Conservation (phyloP, 2,113 vertebrate species). For the Bettongia penicillata region DNA sequence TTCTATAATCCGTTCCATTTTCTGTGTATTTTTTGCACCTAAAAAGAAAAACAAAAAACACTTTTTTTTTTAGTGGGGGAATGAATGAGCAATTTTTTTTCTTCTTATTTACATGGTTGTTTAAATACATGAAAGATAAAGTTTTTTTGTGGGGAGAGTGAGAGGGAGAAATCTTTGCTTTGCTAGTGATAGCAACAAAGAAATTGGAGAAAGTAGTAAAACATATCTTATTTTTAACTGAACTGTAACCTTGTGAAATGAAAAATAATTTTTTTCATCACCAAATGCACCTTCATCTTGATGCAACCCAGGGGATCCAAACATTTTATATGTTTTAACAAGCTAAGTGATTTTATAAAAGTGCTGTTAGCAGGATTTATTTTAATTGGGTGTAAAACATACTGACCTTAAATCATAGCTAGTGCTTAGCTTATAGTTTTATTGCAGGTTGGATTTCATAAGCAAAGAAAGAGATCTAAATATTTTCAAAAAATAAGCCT, state of each 20-base stretch:
- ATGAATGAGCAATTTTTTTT: neutral
- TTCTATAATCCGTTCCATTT: neutral
- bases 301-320: slow-evolving; percentile 70
- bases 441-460: slow-evolving; percentile 62
- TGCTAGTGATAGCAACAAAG: slow-evolving; percentile 49
- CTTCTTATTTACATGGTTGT: slow-evolving; percentile 51
- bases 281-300: slow-evolving; percentile 60
- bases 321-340: slow-evolving; percentile 81
- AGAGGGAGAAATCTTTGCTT: slow-evolving; percentile 23
- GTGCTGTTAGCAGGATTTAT: slow-evolving; percentile 77
- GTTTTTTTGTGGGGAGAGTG: neutral
- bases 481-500: slow-evolving; percentile 33
- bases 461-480: slow-evolving; percentile 34
- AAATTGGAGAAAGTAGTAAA: slow-evolving; percentile 28
- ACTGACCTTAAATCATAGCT: slow-evolving; percentile 69
- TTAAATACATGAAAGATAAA: slow-evolving; percentile 4
- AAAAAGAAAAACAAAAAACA: neutral
- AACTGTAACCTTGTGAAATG: slow-evolving; percentile 64
- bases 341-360: slow-evolving; percentile 80
- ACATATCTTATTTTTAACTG: slow-evolving; percentile 57
- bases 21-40: neutral
- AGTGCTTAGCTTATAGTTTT: slow-evolving; percentile 56
- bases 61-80: neutral
- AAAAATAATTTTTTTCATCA: slow-evolving; percentile 57
- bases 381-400: slow-evolving; percentile 76